phyloP scores from a whole-genome alignment of 2,797 vertebrate genomes.

The Lepilemur septentrionalis region DNA sequence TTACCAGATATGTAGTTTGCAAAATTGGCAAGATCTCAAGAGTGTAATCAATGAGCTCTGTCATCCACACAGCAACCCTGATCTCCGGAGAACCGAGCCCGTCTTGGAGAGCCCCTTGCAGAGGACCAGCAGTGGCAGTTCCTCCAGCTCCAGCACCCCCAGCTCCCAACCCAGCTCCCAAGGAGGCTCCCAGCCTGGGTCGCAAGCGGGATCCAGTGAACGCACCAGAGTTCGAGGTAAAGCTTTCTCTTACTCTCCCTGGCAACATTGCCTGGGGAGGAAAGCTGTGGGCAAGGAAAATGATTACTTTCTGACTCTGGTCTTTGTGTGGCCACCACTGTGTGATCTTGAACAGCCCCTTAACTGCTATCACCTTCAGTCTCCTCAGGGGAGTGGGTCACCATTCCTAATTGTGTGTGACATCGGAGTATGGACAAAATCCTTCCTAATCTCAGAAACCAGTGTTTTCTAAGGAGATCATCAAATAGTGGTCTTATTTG shows the following conservation, averaged over 20 bases:
- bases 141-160: slow-evolving; percentile 98
- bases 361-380: not conserved
- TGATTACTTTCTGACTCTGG: rapidly evolving
- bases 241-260: not conserved
- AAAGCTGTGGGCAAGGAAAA: not conserved
- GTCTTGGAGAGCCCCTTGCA: slow-evolving; percentile 92
- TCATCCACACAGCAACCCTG: slow-evolving; percentile 91
- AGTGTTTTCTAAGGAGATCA: not conserved
- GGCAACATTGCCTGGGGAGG: not conserved
- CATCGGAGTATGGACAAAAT: not conserved
- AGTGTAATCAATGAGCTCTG: not conserved
- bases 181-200: slow-evolving; percentile 91
- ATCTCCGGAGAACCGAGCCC: slow-evolving; percentile 93
- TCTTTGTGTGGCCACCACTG: rapidly evolving
- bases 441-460: not conserved
- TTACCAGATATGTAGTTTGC: not conserved
- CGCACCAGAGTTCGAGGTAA: slow-evolving; percentile 92
- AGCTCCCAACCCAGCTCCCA: slow-evolving; percentile 93
- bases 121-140: slow-evolving; percentile 96
- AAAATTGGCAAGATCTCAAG: not conserved
- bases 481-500: not conserved
- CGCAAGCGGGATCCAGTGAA: slow-evolving; percentile 92
- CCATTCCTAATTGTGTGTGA: not conserved
- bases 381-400: too few species aligned
- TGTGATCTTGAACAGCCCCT: not conserved